phyloP scores from a whole-genome alignment of 2,888 invertebrate genomes.

The Synergus umbraculus region DNA sequence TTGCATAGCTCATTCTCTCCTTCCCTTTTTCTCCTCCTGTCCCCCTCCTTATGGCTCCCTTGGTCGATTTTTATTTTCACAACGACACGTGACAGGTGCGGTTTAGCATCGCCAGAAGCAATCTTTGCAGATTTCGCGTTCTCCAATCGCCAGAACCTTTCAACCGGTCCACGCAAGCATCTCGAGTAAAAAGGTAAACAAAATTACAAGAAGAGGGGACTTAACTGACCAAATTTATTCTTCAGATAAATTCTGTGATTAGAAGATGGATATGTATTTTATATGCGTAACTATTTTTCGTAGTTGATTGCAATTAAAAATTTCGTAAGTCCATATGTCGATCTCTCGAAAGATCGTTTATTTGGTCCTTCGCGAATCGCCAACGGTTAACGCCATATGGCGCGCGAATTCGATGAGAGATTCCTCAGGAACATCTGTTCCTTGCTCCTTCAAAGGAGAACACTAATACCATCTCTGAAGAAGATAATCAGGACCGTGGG shows the following conservation, averaged over 20 bases:
- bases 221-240: slow-evolving; percentile 9
- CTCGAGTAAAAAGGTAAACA: slow-evolving; percentile 14
- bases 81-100: slow-evolving; percentile 58
- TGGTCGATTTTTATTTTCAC: slow-evolving; percentile 41
- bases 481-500: neutral
- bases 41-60: slow-evolving; percentile 1
- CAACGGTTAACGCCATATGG: slow-evolving; percentile 65
- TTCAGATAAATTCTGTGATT: neutral
- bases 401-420: slow-evolving; percentile 60
- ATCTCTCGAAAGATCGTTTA: slow-evolving; percentile 51
- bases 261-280: neutral
- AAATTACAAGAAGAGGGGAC: slow-evolving; percentile 7
- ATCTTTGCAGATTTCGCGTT: slow-evolving; percentile 50
- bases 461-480: neutral
- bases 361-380: slow-evolving; percentile 56
- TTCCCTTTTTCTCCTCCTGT: neutral
- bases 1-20: slow-evolving; percentile 44
- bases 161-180: slow-evolving; percentile 21
- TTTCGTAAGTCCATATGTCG: slow-evolving; percentile 51
- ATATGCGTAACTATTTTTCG: neutral
- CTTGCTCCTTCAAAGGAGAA: slow-evolving; percentile 30
- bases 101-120: slow-evolving; percentile 51
- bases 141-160: slow-evolving; percentile 22
- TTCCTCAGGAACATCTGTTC: slow-evolving; percentile 69
- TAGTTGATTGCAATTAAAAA: neutral